phyloP scores from a whole-genome alignment of 2,888 invertebrate genomes.

The Diogma glabrata region DNA sequence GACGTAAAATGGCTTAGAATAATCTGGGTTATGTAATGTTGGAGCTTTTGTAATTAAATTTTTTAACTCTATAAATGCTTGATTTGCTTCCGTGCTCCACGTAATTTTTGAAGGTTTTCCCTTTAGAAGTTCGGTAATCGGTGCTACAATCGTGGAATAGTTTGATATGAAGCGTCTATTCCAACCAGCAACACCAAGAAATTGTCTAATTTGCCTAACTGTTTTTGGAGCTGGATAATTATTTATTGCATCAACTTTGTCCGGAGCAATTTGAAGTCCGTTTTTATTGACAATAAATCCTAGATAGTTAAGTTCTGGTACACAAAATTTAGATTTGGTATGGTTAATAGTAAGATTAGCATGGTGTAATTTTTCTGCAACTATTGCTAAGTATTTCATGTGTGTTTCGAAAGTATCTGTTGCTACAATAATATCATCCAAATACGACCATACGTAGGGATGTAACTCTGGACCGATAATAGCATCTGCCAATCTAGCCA shows the following conservation, averaged over 20 bases:
- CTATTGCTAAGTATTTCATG: not conserved
- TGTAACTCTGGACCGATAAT: not conserved
- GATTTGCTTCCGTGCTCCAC: not conserved
- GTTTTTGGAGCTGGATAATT: not conserved
- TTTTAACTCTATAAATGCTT: no score
- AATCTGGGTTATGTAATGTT: no score
- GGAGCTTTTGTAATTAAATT: no score
- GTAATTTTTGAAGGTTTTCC: not conserved
- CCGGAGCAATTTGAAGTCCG: not conserved
- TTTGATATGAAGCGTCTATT: not conserved
- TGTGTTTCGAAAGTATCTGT: not conserved
- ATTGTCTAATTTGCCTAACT: not conserved
- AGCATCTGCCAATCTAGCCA: not conserved
- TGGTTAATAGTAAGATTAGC: not conserved
- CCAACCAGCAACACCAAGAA: not conserved
- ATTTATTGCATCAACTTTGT: not conserved
- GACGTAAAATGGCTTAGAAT: no score
- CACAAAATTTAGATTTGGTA: not conserved
- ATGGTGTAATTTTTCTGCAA: not conserved
- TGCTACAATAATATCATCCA: not conserved
- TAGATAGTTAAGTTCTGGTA: not conserved
- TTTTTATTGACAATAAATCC: not conserved
- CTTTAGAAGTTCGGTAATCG: not conserved
- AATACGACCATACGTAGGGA: not conserved
- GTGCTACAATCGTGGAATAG: not conserved